Evolutionary conservation across 2,113 vertebrate species (phyloP), one percentile per base, ranked within the genome.

Genomic region (zebrafish (Danio rerio)): DNA sequence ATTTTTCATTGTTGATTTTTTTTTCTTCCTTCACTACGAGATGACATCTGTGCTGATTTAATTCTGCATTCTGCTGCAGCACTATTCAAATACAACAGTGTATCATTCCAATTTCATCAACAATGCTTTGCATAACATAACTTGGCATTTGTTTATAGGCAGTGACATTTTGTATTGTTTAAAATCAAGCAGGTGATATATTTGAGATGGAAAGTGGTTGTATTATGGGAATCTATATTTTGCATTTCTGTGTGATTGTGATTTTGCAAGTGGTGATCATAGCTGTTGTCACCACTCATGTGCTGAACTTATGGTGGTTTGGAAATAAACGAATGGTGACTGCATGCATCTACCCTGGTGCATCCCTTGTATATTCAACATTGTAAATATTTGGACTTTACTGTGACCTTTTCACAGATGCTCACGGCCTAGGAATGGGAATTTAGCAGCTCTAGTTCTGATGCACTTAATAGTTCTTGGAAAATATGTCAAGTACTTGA

Each of bases 1-100:
- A 50, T 79, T 66, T 79, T 68, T 66, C 21, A 1, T 59, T 47
- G 73, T 59, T 59, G 11, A 59, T 11, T 77, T 61, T 43, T n/a
- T 62, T 21, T 50, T 21, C 20, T 9, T 9, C 3, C 15, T 31
- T 62, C 18, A 15, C 9, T 55, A 49, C 2, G 10, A 52, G 21
- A 53, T 66, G 76, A 78, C 61, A 78, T 66, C 76, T 78, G 16
- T 43, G 50, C 45, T 58, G 12, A 82, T 82, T 82, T 47, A 61
- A 82, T 82, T 82, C 18, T n/a, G 45, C 59, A 63, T 62, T 78
- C 61, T 66, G 5, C 77, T 66, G 15, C 16, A 42, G 6, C 49
- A 3, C 62, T 18, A 9, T 79, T 79, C 62, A 79, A 78, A 65
- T 53, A 63, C 59, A 63, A 63, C 45, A 65, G 4, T 18, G 62